Conservation (phyloP, 1,140 invertebrate species). For the Hylaeus anthracinus region DNA sequence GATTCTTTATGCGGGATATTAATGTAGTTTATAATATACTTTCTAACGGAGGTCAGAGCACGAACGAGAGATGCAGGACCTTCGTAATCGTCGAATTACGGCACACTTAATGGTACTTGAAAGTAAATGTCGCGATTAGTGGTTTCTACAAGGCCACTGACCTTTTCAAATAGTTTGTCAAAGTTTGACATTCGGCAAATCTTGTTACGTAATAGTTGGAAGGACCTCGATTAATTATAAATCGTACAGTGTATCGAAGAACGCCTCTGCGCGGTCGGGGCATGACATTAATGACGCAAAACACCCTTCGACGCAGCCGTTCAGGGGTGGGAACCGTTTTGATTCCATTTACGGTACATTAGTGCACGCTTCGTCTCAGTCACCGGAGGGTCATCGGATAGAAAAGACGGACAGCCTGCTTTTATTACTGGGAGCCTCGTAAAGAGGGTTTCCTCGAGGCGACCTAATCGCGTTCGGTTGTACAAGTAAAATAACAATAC, state of each 20-base stretch:
- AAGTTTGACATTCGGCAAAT: not conserved
- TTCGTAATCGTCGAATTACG: too few relatives aligned
- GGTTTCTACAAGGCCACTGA: too few relatives aligned
- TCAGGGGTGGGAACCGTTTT: conserved; percentile 39
- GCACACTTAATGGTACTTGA: too few relatives aligned
- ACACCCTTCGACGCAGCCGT: conserved; percentile 20
- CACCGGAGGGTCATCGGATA: conserved; percentile 1
- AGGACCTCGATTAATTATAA: conserved; percentile 42
- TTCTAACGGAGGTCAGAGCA: too few relatives aligned
- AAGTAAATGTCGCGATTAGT: too few relatives aligned
- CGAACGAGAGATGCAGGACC: too few relatives aligned
- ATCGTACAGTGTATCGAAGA: conserved; percentile 31
- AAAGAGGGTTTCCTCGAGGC: not conserved
- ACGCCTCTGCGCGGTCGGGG: conserved; percentile 20
- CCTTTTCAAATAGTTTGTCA: too few relatives aligned
- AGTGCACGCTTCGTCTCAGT: conserved; percentile 16
- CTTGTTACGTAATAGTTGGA: too few relatives aligned
- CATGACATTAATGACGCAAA: conserved; percentile 45
- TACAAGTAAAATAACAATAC: not conserved
- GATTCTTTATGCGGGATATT: not conserved
- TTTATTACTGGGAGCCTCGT: not conserved
- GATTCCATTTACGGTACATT: conserved; percentile 40
- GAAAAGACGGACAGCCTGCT: not conserved
- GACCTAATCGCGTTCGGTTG: not conserved
- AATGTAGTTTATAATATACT: too few relatives aligned